Percentiles rank a stretch among this genome's conserved stretches.
These are phyloP conservation scores for Porites australiensis DNA, from an alignment of 64 coral and sea anemone genomes.

Conservation along the genomic window DNA sequence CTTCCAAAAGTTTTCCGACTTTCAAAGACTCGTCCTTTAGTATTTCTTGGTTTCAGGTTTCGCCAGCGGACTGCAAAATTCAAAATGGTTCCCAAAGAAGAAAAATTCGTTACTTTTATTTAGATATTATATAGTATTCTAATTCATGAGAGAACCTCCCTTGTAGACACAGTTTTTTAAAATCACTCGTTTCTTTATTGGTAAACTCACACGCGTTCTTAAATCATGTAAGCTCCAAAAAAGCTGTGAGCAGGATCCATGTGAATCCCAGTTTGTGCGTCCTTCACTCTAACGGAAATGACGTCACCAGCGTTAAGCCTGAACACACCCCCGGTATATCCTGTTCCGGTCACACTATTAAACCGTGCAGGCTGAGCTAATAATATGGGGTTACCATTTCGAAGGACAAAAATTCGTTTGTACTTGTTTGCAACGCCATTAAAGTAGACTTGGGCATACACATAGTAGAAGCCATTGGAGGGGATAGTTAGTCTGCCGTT, in stretches of 20 bases:
- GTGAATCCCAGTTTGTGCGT: background rate
- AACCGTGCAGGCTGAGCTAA: background rate
- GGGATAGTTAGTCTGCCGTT: constrained; percentile 49
- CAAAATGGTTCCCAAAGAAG: no score
- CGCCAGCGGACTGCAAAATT: no score
- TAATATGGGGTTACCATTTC: background rate
- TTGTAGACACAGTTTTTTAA: no score
- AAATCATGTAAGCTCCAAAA: constrained; percentile 26
- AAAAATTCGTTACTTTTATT: no score
- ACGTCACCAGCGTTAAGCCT: constrained; percentile 47
- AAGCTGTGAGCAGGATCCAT: constrained; percentile 22
- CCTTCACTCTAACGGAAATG: constrained; percentile 18
- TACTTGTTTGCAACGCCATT: background rate
- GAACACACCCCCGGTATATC: constrained; percentile 34
- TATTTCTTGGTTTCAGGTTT: no score
- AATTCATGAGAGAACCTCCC: no score
- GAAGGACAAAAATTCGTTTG: background rate
- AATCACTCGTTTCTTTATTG: no score
- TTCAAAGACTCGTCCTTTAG: no score
- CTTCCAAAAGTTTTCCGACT: no score
- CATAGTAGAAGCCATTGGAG: constrained; percentile 49
- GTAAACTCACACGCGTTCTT: background rate
- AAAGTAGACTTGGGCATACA: constrained; percentile 62
- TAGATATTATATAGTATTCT: no score
- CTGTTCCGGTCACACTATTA: background rate